Evolutionary conservation across 1,140 invertebrate species (phyloP).

Genomic region (Solenopsis fugax): DNA sequence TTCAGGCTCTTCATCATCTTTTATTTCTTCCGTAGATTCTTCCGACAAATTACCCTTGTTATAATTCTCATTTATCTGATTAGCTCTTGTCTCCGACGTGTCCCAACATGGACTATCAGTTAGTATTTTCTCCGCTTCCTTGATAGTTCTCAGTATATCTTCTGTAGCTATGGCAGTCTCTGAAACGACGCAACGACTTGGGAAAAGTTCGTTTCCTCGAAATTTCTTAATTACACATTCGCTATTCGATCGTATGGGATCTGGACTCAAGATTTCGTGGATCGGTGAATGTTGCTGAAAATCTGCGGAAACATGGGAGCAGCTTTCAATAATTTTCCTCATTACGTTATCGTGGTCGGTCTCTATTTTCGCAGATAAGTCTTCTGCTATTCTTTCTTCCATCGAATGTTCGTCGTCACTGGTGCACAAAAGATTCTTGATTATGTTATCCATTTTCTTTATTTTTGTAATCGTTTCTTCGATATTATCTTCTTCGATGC

Average conservation of each 20-base stretch:
- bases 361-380: conserved; percentile 6
- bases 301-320: not conserved
- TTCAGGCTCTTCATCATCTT: not conserved
- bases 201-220: not conserved
- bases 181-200: conserved; percentile 2
- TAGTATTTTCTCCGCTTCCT: conserved; percentile 44
- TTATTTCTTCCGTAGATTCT: not conserved
- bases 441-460: conserved; percentile 23
- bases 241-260: conserved; percentile 1
- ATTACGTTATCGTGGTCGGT: conserved; percentile 25
- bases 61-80: not conserved
- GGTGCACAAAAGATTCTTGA: not conserved
- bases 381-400: conserved; percentile 25
- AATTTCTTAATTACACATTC: not conserved
- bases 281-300: not conserved
- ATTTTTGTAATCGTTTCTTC: not conserved
- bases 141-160: conserved; percentile 42
- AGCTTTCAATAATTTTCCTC: conserved; percentile 37
- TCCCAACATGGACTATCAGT: conserved; percentile 11
- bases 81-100: not conserved
- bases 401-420: conserved; percentile 2
- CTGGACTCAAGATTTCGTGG: not conserved
- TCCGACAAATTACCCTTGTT: not conserved
- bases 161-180: conserved; percentile 36
- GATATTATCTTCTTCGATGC: not conserved